Evolutionary conservation across 37 sponge, comb jelly and placozoan genomes (phyloP).

Genomic region (Cliona cf. orientalis): DNA sequence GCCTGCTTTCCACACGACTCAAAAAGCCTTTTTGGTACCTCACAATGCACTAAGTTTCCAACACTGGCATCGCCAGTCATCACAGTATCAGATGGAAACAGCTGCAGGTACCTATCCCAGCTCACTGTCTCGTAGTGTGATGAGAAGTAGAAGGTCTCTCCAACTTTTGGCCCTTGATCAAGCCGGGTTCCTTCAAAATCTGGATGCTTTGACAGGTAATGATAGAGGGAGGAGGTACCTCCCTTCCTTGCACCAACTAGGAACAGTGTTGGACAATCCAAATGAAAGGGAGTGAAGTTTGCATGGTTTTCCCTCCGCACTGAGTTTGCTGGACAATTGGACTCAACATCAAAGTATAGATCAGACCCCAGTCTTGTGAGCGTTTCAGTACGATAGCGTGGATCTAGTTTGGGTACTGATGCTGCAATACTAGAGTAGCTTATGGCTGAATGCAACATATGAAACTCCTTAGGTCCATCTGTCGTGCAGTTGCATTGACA

Average conservation of each 20-base stretch:
- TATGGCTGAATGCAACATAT: neutral
- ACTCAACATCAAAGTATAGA: conserved; percentile 33
- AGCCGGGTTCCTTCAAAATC: conserved; percentile 66
- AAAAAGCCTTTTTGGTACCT: conserved; percentile 52
- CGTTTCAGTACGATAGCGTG: neutral
- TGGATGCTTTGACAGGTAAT: conserved; percentile 82
- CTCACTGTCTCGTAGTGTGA: conserved; percentile 12
- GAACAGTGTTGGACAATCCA: conserved; percentile 80
- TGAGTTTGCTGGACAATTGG: conserved; percentile 44
- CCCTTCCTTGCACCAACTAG: conserved; percentile 85
- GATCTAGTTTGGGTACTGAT: neutral
- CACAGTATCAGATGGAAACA: conserved; percentile 12
- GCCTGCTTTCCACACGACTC: conserved; percentile 63
- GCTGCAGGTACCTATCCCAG: conserved; percentile 57
- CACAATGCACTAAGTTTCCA: conserved; percentile 46
- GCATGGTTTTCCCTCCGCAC: neutral
- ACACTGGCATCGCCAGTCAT: conserved; percentile 77
- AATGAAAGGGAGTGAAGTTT: conserved; percentile 36
- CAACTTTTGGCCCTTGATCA: conserved; percentile 46
- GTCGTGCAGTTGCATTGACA: too few relatives aligned
- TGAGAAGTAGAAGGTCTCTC: conserved; percentile 81
- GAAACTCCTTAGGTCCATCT: too few relatives aligned
- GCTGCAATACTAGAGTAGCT: neutral
- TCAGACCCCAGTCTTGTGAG: conserved; percentile 44
- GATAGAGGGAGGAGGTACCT: conserved; percentile 82